A percentile compares a stretch with the other conserved stretches of the same genome.
Evolutionary conservation across 2,888 invertebrate species (phyloP).

Genomic region (Microplitis deprimator): DNA sequence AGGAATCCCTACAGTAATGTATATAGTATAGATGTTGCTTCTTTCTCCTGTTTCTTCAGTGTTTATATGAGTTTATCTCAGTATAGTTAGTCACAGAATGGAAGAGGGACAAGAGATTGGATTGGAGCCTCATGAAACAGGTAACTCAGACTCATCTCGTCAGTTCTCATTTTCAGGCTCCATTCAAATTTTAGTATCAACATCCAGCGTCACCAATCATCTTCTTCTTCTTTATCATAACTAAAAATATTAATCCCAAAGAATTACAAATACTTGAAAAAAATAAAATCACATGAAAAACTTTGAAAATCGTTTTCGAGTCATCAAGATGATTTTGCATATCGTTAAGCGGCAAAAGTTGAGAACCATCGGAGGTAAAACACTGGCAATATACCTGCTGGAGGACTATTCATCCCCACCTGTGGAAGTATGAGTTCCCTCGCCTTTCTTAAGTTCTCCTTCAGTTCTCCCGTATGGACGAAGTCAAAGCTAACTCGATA

Average conservation of each 20-base stretch:
- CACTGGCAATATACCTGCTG: constrained; percentile 54
- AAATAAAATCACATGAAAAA: background rate
- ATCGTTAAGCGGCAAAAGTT: constrained; percentile 42
- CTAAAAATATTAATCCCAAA: background rate
- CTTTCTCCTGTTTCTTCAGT: constrained; percentile 48
- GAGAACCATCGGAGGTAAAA: constrained; percentile 56
- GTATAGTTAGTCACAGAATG: constrained; percentile 24
- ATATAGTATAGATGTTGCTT: constrained; percentile 12
- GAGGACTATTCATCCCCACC: constrained; percentile 49
- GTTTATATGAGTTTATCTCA: constrained; percentile 43
- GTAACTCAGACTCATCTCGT: constrained; percentile 39
- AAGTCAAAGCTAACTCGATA: background rate
- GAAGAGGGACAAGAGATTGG: constrained; percentile 23
- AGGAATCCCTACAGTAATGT: constrained; percentile 50
- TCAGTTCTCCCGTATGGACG: constrained; percentile 36
- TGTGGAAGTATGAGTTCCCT: constrained; percentile 27
- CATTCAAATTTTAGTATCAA: background rate
- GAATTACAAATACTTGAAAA: background rate
- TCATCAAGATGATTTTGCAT: background rate
- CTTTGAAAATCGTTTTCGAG: background rate
- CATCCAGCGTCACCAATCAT: background rate
- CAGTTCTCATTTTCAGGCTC: constrained; percentile 45
- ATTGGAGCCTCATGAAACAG: constrained; percentile 35
- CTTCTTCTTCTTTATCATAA: background rate
- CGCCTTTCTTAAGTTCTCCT: constrained; percentile 36